These are phyloP conservation scores for Schizopygopsis pylzovi DNA, from an alignment of 2,797 vertebrate species.

Conservation along the genomic window DNA sequence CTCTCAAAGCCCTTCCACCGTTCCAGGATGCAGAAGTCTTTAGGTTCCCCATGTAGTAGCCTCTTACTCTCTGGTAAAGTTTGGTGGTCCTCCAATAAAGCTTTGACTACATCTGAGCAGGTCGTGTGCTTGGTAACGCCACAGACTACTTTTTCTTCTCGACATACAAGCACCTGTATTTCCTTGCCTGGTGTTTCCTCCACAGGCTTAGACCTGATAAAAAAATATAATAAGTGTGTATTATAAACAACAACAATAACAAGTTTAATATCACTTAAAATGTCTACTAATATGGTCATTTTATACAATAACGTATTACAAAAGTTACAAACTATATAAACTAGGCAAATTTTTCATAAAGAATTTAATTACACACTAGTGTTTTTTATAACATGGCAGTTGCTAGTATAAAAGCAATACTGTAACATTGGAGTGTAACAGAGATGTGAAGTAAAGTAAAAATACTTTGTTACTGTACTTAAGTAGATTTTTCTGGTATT, in stretches of 20 bases:
- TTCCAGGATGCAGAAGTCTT: constrained; percentile 92
- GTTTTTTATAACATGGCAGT: not conserved
- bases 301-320: not conserved
- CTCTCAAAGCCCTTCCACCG: constrained; percentile 93
- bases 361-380: too few species aligned
- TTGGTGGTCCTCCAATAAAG: constrained; percentile 90
- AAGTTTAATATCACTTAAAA: not conserved
- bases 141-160: constrained; percentile 95
- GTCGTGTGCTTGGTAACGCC: constrained; percentile 94
- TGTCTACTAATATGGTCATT: not conserved
- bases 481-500: too few species aligned
- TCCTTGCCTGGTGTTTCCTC: constrained; percentile 85
- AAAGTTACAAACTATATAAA: not conserved
- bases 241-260: not conserved
- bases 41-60: constrained; percentile 85
- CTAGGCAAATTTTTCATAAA: not conserved
- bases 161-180: constrained; percentile 91
- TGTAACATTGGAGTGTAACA: not conserved
- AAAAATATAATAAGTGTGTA: constrained; percentile 42
- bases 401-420: not conserved
- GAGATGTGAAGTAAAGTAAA: too few species aligned
- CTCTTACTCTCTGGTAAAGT: constrained; percentile 80
- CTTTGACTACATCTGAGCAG: constrained; percentile 88
- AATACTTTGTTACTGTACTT: too few species aligned
- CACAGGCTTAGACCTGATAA: constrained; percentile 78